Evolutionary conservation across 1,140 invertebrate genomes (phyloP), one percentile per base, ranked within the genome.

Genomic region (Cherax quadricarinatus): DNA sequence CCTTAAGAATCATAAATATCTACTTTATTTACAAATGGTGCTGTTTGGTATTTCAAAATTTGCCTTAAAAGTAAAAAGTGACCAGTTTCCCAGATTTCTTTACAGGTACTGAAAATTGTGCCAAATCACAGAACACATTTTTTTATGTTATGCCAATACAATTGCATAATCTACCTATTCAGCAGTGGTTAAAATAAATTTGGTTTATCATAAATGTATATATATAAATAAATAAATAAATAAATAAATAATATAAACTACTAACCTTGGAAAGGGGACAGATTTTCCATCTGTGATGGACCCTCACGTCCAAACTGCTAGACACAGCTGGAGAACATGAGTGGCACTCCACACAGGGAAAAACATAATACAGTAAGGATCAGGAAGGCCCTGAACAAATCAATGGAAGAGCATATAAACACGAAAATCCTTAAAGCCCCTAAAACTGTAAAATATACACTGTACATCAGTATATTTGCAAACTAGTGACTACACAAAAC

Each of bases 261-360:
- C 91, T 94, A 93, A 97, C 97, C 97, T 96, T 96, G 97, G 94
- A 98, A 97, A 98, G 95, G 1, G 97, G 97, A 60, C 97, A 97
- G 89, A 97, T 97, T 93, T 96, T 96, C 97, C 97, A 98, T 79
- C 96, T 21, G 97, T 97, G 70, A 97, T 96, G 97, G 96, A 80
- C 97, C 97, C 94, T 96, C 96, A 94, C 97, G 97, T 70, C 97
- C 97, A 93, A 97, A 96, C 95, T 98, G 97, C 97, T 10, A 98
- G 95, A 0, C 97, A 96, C 6, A 98, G 96, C 95, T 98, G 88
- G 98, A 95, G 88, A 98, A 96, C 66, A 97, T 96, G 21, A 97
- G 95, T 0, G 97, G 97, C 70, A 97, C 95, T 3, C 97, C 97
- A 41, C 97, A 95, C 12, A 96, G 93, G 93, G 4, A 97, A 81